These are phyloP conservation scores for Gordius sp. DNA, from an alignment of 2,888 invertebrate species.

Conservation along the genomic window DNA sequence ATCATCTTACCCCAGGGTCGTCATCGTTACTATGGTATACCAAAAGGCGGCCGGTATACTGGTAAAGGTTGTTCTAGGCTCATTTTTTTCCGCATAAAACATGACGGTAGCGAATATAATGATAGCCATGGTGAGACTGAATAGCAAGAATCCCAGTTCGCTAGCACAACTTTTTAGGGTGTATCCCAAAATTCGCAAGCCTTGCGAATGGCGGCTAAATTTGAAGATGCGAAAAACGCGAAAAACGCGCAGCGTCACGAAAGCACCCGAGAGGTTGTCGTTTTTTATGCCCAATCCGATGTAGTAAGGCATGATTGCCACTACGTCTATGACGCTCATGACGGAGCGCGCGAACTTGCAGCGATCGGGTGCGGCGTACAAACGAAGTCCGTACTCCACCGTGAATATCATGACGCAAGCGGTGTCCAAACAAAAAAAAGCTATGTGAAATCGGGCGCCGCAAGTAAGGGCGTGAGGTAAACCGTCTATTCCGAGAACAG, in stretches of 20 bases:
- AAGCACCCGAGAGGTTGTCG: constrained; percentile 75
- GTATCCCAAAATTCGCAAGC: constrained; percentile 86
- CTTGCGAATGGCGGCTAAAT: constrained; percentile 96
- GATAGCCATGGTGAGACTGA: constrained; percentile 97
- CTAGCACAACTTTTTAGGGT: constrained; percentile 95
- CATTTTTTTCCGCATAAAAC: constrained; percentile 99
- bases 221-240: constrained; percentile 99
- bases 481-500: no score
- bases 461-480: not conserved
- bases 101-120: constrained; percentile 99
- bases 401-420: constrained; percentile 99
- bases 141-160: constrained; percentile 92
- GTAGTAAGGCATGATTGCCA: constrained; percentile 93
- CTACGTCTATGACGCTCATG: constrained; percentile 97
- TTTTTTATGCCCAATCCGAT: constrained; percentile 32
- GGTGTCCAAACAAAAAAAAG: constrained; percentile 95
- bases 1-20: constrained; percentile 91
- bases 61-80: constrained; percentile 78
- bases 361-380: constrained; percentile 91
- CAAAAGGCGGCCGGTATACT: constrained; percentile 98
- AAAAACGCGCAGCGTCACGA: constrained; percentile 91
- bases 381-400: constrained; percentile 63
- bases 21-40: constrained; percentile 99
- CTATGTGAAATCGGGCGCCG: constrained; percentile 33
- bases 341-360: constrained; percentile 90